Evolutionary conservation across 2,797 vertebrate genomes (phyloP).

Genomic region (Siniperca obscura): DNA sequence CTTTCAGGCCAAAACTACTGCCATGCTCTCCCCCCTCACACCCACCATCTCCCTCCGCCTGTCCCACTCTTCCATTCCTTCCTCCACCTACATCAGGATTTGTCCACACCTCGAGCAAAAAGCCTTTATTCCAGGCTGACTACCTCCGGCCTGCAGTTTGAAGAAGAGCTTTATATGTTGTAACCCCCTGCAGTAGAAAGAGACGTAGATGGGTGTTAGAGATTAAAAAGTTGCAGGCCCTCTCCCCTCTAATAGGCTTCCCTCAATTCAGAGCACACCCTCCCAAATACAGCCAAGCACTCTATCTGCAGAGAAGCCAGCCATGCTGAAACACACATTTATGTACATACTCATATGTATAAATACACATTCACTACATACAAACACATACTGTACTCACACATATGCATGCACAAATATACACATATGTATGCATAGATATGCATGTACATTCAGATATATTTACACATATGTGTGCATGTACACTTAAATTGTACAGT

Average conservation of each 20-base stretch:
- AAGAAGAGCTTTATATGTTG: constrained; percentile 62
- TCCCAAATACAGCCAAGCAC: constrained; percentile 41
- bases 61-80: constrained; percentile 34
- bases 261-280: constrained; percentile 63
- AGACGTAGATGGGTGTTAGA: constrained; percentile 57
- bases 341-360: constrained; percentile 2
- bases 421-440: background rate
- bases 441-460: background rate
- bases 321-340: constrained; percentile 41
- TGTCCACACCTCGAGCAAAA: constrained; percentile 69
- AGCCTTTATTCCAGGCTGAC: constrained; percentile 52
- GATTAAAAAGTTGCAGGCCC: constrained; percentile 63
- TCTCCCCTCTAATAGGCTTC: constrained; percentile 57
- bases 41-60: background rate
- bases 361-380: background rate
- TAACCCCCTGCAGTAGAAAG: constrained; percentile 45
- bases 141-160: constrained; percentile 42
- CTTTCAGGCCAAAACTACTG: constrained; percentile 77
- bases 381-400: background rate
- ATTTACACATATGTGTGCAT: background rate
- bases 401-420: background rate
- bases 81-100: constrained; percentile 56
- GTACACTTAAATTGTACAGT: too few relatives aligned
- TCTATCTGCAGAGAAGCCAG: constrained; percentile 39
- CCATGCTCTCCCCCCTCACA: background rate